A percentile compares a stretch with the other conserved stretches of the same genome.
Evolutionary conservation across 2,113 vertebrate genomes (phyloP).

Genomic region (Megaleporinus macrocephalus): DNA sequence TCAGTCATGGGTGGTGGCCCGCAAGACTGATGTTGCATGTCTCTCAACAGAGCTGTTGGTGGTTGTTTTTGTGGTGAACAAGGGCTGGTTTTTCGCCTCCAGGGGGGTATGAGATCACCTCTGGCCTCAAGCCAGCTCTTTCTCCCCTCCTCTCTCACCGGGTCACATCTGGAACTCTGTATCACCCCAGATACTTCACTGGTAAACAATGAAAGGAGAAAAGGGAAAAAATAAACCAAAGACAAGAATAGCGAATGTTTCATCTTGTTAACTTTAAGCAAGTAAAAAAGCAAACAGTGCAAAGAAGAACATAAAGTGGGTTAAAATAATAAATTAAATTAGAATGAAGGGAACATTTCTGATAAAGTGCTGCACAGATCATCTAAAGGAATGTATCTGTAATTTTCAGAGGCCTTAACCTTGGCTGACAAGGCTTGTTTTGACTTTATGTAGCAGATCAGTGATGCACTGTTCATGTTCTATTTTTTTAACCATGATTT

Average conservation of each 20-base stretch:
- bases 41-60: background rate
- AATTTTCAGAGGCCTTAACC: background rate
- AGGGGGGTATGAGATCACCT: constrained; percentile 48
- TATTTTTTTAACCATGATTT: background rate
- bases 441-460: background rate
- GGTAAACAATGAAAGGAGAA: constrained; percentile 43
- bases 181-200: constrained; percentile 32
- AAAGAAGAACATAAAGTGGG: background rate
- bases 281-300: background rate
- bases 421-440: constrained; percentile 1
- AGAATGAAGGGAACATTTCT: background rate
- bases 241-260: background rate
- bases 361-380: background rate
- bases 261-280: background rate
- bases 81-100: constrained; percentile 3
- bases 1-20: constrained; percentile 30
- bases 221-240: constrained; percentile 10
- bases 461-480: background rate
- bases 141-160: background rate
- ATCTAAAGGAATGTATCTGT: background rate
- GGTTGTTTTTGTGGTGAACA: constrained; percentile 5
- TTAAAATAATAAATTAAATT: background rate
- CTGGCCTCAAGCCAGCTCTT: constrained; percentile 22
- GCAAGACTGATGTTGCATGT: background rate
- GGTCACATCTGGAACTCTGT: constrained; percentile 56